These are phyloP conservation scores for Uropetala carovei DNA, from an alignment of 2,888 invertebrate species.

Conservation along the genomic window DNA sequence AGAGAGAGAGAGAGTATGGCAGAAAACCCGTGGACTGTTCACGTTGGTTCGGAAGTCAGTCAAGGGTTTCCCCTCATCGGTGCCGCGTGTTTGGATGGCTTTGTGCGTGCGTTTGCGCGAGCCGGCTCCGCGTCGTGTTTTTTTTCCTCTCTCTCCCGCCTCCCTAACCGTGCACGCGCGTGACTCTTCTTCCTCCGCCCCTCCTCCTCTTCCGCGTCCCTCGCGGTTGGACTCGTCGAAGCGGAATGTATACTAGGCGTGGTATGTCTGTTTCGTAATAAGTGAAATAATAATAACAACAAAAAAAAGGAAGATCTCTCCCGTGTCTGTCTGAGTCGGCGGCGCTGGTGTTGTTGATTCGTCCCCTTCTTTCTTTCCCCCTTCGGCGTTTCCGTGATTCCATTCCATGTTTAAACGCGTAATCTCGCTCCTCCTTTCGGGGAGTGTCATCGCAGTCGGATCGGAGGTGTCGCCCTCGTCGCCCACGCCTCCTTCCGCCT, in stretches of 20 bases:
- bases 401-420: neutral
- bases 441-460: too few relatives aligned
- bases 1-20: neutral
- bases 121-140: neutral
- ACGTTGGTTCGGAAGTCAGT: slow-evolving; percentile 40
- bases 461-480: neutral
- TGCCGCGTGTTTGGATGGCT: slow-evolving; percentile 5
- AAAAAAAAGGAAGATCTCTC: neutral
- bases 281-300: neutral
- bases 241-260: slow-evolving; percentile 1
- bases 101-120: neutral
- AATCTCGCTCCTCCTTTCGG: neutral
- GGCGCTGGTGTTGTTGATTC: neutral
- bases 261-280: slow-evolving; percentile 10
- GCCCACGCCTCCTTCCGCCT: neutral
- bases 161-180: neutral
- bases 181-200: neutral
- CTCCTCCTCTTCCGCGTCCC: too few relatives aligned
- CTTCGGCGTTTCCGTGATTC: neutral
- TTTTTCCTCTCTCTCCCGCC: neutral
- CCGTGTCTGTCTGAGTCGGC: neutral
- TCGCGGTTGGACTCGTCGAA: neutral
- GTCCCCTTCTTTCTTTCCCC: neutral
- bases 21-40: slow-evolving; percentile 19
- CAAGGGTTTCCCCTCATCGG: slow-evolving; percentile 43